These are phyloP conservation scores for Microctonus brassicae DNA, from an alignment of 2,888 invertebrate genomes.

Conservation along the genomic window DNA sequence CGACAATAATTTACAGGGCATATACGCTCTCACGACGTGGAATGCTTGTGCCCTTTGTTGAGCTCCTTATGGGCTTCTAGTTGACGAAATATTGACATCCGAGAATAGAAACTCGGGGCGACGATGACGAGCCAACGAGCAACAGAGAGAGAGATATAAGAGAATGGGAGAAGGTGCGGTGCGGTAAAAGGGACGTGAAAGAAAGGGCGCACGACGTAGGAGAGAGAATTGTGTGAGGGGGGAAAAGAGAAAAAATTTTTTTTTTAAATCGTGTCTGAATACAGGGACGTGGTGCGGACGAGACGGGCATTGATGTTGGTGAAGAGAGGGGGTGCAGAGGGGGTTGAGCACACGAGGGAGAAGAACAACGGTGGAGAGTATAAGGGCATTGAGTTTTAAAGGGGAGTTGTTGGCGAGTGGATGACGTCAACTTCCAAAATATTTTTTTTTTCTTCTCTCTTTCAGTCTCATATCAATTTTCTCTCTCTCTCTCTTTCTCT, in stretches of 20 bases:
- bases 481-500: slow-evolving; percentile 29
- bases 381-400: slow-evolving; percentile 46
- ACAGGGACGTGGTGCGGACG: slow-evolving; percentile 59
- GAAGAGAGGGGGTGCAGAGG: too few species aligned
- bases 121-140: neutral
- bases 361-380: neutral
- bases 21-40: slow-evolving; percentile 36
- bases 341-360: slow-evolving; percentile 54
- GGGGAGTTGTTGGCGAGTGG: slow-evolving; percentile 45
- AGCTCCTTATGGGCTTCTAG: slow-evolving; percentile 57
- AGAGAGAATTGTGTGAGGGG: slow-evolving; percentile 65
- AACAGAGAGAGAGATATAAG: slow-evolving; percentile 16
- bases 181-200: neutral
- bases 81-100: slow-evolving; percentile 69
- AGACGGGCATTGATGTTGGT: slow-evolving; percentile 49
- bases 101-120: slow-evolving; percentile 63
- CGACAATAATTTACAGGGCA: slow-evolving; percentile 50
- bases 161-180: slow-evolving; percentile 27
- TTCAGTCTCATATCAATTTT: too few species aligned
- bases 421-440: slow-evolving; percentile 55
- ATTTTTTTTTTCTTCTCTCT: slow-evolving; percentile 31
- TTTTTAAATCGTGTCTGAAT: too few species aligned
- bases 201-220: neutral
- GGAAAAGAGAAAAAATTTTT: slow-evolving; percentile 69
- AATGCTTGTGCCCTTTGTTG: slow-evolving; percentile 54